Evolutionary conservation across 2,113 vertebrate genomes (phyloP), one percentile per base, ranked within the genome.

Genomic region (Apistogramma diplotaenia): DNA sequence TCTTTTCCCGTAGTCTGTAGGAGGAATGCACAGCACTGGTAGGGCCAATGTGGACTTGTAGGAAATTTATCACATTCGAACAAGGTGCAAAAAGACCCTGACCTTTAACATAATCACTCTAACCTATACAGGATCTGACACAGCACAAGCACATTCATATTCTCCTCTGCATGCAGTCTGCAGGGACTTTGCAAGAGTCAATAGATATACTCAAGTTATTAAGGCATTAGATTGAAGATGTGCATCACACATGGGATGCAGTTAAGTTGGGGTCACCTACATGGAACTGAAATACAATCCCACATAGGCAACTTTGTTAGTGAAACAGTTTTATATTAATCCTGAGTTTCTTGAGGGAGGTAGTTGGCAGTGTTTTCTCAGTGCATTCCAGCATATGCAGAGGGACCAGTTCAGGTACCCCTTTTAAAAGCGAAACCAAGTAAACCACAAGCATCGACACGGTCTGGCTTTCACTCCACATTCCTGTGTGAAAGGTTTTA

Each of bases 81-180:
- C 60, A 56, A 76, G 57, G 74, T 80, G 77, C 80, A 82, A 78
- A 84, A 89, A 82, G 83, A 77, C 81, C 53, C 82, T 89, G 88
- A 93, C 89, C 92, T 94, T 91, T 90, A 85, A 59, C 62, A 65
- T 82, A 81, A 85, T 88, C 85, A 89, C 53, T 76, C 61, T 80
- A 86, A 92, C 88, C 84, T 81, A 78, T 86, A 72, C 76, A 59
- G 72, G 15, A 81, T 85, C 72, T 79, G 78, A 86, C 86, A 74
- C 40, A 29, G 74, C 76, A 67, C 62, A 78, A 53, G 76, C 29
- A 13, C 74, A 74, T 83, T 76, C 62, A 37, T 53, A 73, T 70
- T 70, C 25, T 57, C 67, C 55, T 71, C 78, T 31, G 56, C 65
- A 67, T 27, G 73, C 19, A 62, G 70, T 77, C 62, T 46, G 76